Percentiles rank a stretch among this genome's conserved stretches.
These are phyloP conservation scores for Noctua fimbriata DNA, from an alignment of 2,888 invertebrate species.

Conservation along the genomic window DNA sequence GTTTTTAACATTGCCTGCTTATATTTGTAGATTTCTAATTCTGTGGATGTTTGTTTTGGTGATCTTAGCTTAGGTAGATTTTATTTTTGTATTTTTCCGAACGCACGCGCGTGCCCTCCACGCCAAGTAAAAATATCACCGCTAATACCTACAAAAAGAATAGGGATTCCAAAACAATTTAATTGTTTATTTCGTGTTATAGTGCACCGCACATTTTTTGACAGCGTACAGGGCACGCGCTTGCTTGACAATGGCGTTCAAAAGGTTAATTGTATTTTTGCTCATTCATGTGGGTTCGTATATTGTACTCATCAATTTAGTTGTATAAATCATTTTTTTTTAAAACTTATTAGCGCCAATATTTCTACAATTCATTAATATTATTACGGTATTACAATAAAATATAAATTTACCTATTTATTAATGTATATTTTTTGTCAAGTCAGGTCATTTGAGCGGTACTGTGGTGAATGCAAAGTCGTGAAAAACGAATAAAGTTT, in stretches of 20 bases:
- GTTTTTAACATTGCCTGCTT: neutral
- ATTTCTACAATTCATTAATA: conserved; percentile 6
- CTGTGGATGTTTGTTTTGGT: neutral
- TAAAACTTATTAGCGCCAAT: conserved; percentile 38
- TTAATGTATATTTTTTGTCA: conserved; percentile 47
- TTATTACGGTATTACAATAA: neutral
- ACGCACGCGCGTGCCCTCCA: too few species aligned
- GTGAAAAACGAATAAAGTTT: conserved; percentile 30
- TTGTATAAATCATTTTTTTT: neutral
- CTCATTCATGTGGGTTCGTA: neutral
- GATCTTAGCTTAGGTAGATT: neutral
- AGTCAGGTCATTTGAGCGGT: conserved; percentile 58
- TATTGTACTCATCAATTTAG: neutral
- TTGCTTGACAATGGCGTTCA: too few species aligned
- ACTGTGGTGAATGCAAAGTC: conserved; percentile 62
- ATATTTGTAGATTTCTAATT: neutral
- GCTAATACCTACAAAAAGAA: too few species aligned
- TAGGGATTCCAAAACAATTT: too few species aligned
- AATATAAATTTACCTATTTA: conserved; percentile 23
- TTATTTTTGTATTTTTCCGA: neutral
- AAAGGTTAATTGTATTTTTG: neutral
- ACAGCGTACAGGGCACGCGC: too few species aligned
- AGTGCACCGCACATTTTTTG: too few species aligned
- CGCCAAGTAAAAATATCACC: too few species aligned
- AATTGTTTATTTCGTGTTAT: too few species aligned